These are phyloP conservation scores for Tachysurus vachellii DNA, from an alignment of 2,113 vertebrate genomes.

Conservation along the genomic window DNA sequence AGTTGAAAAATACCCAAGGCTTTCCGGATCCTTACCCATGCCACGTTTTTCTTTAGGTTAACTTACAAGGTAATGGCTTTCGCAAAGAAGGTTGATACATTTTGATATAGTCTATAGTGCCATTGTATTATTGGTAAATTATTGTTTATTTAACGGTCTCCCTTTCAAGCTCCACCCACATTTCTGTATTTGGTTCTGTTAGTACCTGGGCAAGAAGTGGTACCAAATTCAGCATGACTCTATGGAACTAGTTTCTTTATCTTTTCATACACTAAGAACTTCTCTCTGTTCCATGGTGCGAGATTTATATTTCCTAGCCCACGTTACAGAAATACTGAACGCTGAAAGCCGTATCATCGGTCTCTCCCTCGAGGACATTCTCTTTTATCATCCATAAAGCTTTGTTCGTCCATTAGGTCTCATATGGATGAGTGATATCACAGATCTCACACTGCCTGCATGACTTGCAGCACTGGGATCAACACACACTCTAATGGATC, in stretches of 20 bases:
- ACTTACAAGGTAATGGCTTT: too few relatives aligned
- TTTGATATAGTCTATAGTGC: too few relatives aligned
- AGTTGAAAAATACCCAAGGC: too few relatives aligned
- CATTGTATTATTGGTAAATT: too few relatives aligned
- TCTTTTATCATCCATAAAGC: conserved; percentile 13
- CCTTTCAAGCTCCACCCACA: not conserved
- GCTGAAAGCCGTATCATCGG: not conserved
- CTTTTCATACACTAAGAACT: not conserved
- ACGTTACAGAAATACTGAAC: not conserved
- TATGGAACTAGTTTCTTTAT: not conserved
- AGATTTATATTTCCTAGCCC: not conserved
- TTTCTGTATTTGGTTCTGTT: not conserved
- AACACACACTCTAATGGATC: conserved; percentile 15
- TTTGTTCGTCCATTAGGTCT: conserved; percentile 6
- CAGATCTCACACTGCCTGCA: not conserved
- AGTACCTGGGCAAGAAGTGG: not conserved
- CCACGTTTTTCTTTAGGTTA: too few relatives aligned
- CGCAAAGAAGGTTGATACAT: too few relatives aligned
- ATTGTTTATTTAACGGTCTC: not conserved
- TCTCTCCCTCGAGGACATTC: not conserved
- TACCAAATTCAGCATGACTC: not conserved
- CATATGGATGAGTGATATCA: conserved; percentile 8
- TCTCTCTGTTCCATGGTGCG: not conserved
- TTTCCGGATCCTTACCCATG: too few relatives aligned
- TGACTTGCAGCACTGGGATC: conserved; percentile 11